These are phyloP conservation scores for Biston stratarius DNA, from an alignment of 2,888 invertebrate genomes.

Conservation along the genomic window DNA sequence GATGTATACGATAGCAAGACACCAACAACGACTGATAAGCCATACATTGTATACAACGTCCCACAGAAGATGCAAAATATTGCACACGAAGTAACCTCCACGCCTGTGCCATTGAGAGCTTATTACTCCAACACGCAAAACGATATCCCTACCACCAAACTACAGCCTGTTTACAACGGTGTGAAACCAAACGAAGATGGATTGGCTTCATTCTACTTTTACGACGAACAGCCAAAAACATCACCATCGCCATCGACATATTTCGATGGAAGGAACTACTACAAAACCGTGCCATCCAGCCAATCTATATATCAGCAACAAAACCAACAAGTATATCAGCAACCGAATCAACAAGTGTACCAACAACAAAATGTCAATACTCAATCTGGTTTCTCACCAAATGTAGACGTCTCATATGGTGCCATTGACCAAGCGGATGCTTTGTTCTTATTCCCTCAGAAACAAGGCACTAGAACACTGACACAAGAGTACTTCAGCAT, in stretches of 20 bases:
- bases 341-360: slow-evolving; percentile 59
- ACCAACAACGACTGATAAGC: slow-evolving; percentile 78
- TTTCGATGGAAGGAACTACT: slow-evolving; percentile 80
- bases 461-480: slow-evolving; percentile 80
- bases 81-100: slow-evolving; percentile 82
- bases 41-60: slow-evolving; percentile 82
- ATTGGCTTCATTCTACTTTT: slow-evolving; percentile 89
- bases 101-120: slow-evolving; percentile 87
- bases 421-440: slow-evolving; percentile 79
- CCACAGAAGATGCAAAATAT: slow-evolving; percentile 73
- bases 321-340: slow-evolving; percentile 49
- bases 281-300: slow-evolving; percentile 71
- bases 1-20: slow-evolving; percentile 76
- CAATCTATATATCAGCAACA: slow-evolving; percentile 62
- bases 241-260: slow-evolving; percentile 85
- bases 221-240: slow-evolving; percentile 87
- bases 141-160: slow-evolving; percentile 83
- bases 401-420: slow-evolving; percentile 78
- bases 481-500: slow-evolving; percentile 85
- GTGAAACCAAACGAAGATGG: slow-evolving; percentile 75
- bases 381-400: slow-evolving; percentile 70
- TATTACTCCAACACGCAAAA: slow-evolving; percentile 87
- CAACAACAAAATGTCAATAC: slow-evolving; percentile 66
- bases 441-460: slow-evolving; percentile 82
- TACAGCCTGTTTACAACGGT: slow-evolving; percentile 78